phyloP scores from a whole-genome alignment of 2,888 invertebrate genomes.

The Nebria salina region DNA sequence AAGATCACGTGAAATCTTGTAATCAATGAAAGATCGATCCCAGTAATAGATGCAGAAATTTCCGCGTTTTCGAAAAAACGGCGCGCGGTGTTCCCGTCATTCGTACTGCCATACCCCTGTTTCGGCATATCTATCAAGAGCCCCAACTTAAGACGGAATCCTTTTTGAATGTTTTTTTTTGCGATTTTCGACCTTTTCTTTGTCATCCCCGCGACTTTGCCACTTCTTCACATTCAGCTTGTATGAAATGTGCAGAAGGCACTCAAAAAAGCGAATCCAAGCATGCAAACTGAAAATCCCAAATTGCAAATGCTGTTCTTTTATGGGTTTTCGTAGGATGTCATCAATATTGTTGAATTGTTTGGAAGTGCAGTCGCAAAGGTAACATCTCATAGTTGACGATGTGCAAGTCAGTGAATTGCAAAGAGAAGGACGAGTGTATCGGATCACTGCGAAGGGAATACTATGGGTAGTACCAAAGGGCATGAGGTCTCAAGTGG shows the following conservation, averaged over 20 bases:
- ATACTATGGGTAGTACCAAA: too few relatives aligned
- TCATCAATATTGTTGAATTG: slow-evolving; percentile 49
- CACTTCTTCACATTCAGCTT: slow-evolving; percentile 53
- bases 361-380: slow-evolving; percentile 52
- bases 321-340: slow-evolving; percentile 39
- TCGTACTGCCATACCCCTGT: too few relatives aligned
- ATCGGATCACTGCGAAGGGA: too few relatives aligned
- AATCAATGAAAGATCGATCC: too few relatives aligned
- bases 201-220: slow-evolving; percentile 53
- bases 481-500: too few relatives aligned
- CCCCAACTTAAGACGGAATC: slow-evolving; percentile 42
- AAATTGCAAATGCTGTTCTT: too few relatives aligned
- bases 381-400: slow-evolving; percentile 51
- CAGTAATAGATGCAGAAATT: too few relatives aligned
- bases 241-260: slow-evolving; percentile 53
- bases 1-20: too few relatives aligned
- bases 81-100: too few relatives aligned
- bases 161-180: slow-evolving; percentile 50
- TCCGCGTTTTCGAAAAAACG: too few relatives aligned
- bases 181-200: not conserved
- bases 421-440: too few relatives aligned
- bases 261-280: slow-evolving; percentile 56
- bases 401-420: slow-evolving; percentile 51
- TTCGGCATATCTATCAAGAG: too few relatives aligned
- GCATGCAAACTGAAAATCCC: slow-evolving; percentile 54